Conservation (phyloP, 2,888 invertebrate species). For the Drosophila stalkeri region DNA sequence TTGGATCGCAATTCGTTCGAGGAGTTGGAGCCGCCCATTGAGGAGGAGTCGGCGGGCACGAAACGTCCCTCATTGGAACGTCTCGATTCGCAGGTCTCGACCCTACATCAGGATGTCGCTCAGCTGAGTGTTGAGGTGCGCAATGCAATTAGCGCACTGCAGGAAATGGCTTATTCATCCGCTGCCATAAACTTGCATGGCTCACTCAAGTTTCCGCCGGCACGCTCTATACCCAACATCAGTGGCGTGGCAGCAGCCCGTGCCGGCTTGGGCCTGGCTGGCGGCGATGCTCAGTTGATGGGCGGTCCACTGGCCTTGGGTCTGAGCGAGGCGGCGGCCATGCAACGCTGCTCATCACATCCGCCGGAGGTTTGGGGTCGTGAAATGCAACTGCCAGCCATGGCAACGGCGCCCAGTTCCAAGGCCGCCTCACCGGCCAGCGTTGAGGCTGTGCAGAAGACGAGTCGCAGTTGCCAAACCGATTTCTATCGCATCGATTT, state of each 20-base stretch:
- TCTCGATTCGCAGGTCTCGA: slow-evolving; percentile 92
- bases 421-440: slow-evolving; percentile 53
- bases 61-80: slow-evolving; percentile 87
- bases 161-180: slow-evolving; percentile 90
- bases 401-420: slow-evolving; percentile 40
- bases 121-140: slow-evolving; percentile 94
- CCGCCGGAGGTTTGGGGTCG: slow-evolving; percentile 94
- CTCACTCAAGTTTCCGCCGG: slow-evolving; percentile 88
- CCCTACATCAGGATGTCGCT: slow-evolving; percentile 93
- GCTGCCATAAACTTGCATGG: slow-evolving; percentile 86
- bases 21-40: slow-evolving; percentile 54
- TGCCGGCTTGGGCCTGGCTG: slow-evolving; percentile 72
- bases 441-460: slow-evolving; percentile 33
- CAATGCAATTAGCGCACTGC: slow-evolving; percentile 93
- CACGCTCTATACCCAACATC: slow-evolving; percentile 93
- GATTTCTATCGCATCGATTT: slow-evolving; percentile 84
- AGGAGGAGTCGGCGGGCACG: slow-evolving; percentile 67
- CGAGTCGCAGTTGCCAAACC: slow-evolving; percentile 81
- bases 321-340: slow-evolving; percentile 66
- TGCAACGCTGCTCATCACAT: slow-evolving; percentile 93
- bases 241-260: slow-evolving; percentile 84
- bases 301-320: slow-evolving; percentile 43
- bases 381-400: slow-evolving; percentile 85
- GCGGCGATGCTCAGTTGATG: slow-evolving; percentile 39
- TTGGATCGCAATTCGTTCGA: slow-evolving; percentile 84